Evolutionary conservation across 37 sponge, comb jelly and placozoan species (phyloP).

Genomic region (Crambe crambe): DNA sequence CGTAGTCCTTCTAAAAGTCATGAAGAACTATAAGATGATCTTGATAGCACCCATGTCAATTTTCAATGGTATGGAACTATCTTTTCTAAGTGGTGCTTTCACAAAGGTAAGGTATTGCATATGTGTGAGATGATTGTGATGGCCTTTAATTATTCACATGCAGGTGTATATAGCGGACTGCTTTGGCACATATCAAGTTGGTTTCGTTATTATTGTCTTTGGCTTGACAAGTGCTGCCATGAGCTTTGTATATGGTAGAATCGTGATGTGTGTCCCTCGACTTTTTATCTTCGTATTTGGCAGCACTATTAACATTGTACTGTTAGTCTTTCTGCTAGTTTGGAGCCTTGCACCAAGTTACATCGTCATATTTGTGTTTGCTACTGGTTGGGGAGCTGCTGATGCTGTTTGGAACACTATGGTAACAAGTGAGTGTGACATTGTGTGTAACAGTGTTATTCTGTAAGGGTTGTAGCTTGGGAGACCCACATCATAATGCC

Average conservation of each 20-base stretch:
- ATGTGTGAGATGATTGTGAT: background rate
- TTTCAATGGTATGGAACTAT: conserved; percentile 27
- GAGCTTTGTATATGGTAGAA: conserved; percentile 11
- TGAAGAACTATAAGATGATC: conserved; percentile 25
- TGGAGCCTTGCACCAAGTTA: conserved; percentile 58
- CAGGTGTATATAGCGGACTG: conserved; percentile 55
- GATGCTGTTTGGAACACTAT: conserved; percentile 62
- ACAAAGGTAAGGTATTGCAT: conserved; percentile 28
- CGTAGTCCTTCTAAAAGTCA: conserved; percentile 8
- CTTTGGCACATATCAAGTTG: conserved; percentile 58
- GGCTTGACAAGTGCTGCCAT: conserved; percentile 38
- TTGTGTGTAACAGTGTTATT: too few relatives aligned
- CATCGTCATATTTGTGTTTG: conserved; percentile 34
- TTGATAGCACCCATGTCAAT: conserved; percentile 26
- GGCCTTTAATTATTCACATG: background rate
- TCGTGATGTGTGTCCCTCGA: conserved; percentile 48
- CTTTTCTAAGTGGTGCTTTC: conserved; percentile 41
- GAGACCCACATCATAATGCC: too few relatives aligned
- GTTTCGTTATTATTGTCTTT: conserved; percentile 30
- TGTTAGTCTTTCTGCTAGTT: conserved; percentile 43
- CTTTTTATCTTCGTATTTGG: conserved; percentile 21
- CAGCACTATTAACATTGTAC: conserved; percentile 9
- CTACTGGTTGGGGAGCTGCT: conserved; percentile 44
- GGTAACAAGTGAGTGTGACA: conserved; percentile 43
- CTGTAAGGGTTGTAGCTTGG: background rate